Percentiles rank a stretch among this genome's conserved stretches.
These are phyloP conservation scores for Aphidoletes aphidimyza DNA, from an alignment of 2,888 invertebrate genomes.

Conservation along the genomic window DNA sequence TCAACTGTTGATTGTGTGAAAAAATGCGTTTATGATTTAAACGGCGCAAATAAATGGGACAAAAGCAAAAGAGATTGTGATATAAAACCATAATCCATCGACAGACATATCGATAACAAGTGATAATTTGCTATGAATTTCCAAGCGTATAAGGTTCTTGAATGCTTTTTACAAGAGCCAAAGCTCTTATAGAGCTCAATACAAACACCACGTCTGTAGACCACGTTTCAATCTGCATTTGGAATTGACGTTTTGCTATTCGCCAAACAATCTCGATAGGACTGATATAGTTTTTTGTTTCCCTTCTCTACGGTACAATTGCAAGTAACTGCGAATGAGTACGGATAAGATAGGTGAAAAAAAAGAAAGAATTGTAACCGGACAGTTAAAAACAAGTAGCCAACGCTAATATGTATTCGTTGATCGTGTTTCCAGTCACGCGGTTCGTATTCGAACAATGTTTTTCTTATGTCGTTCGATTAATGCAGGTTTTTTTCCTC, in stretches of 20 bases:
- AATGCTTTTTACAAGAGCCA: not conserved
- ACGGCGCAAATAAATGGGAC: not conserved
- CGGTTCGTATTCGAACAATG: slow-evolving; percentile 37
- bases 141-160: not conserved
- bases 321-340: slow-evolving; percentile 18
- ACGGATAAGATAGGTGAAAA: not conserved
- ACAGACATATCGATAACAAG: slow-evolving; percentile 47
- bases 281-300: not conserved
- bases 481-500: slow-evolving; percentile 29
- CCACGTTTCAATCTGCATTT: not conserved
- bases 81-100: slow-evolving; percentile 19
- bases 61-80: slow-evolving; percentile 32
- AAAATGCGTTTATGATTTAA: slow-evolving; percentile 24
- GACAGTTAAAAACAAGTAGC: slow-evolving; percentile 51
- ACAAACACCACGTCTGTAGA: not conserved
- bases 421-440: slow-evolving; percentile 27
- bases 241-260: slow-evolving; percentile 10
- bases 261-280: slow-evolving; percentile 34
- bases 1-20: slow-evolving; percentile 17
- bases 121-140: slow-evolving; percentile 49
- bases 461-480: not conserved
- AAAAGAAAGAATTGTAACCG: not conserved
- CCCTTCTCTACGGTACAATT: slow-evolving; percentile 2
- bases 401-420: slow-evolving; percentile 49
- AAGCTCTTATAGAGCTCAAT: not conserved